Base-by-base conservation (phyloP, 2,888 invertebrate species). In the Spatulosminthurus flaviceps region DNA sequence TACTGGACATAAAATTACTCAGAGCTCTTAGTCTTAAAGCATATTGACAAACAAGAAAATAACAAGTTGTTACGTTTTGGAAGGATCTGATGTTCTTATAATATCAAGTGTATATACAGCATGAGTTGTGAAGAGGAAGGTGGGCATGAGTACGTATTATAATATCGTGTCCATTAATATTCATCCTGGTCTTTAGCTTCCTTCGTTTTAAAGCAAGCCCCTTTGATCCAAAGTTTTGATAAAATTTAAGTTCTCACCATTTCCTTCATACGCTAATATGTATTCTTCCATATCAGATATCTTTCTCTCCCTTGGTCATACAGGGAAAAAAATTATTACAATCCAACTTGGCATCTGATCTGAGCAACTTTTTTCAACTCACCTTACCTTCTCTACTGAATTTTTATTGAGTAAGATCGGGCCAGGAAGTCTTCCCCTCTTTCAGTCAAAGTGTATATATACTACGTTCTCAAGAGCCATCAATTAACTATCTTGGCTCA, bases 381-480 rank as follows among this genome's bases (percentile, higher is more conserved):
- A 41, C 61, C 61, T 60, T 74, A 61, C 74, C 75, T 75, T n/a
- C 34, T 26, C 21, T 34, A 61, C 21, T 29, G 4, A 13, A 26
- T 34, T 64, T 34, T n/a, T 75, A 75, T 75, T 75, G 75, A 66
- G 75, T 61, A 60, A 75, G 75, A 75, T 75, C 75, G 64, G 13
- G 75, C 28, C 29, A 61, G 61, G 21, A 74, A 29, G 29, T 41
- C 41, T 41, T 41, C 29, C 67, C 67, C 29, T 28, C 29, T 67
- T 28, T 1, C 28, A 28, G 5, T 9, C 28, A 11, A 16, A 67
- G 28, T 26, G 4, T 66, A 9, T 41, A 41, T 41, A 41, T 41
- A 51, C 16, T 19, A 19, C n/a, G 51, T 51, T 19, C 51, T 9
- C 5, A 34, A 9, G 9, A 4, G 4, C 34, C 5, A 4, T 9